A percentile compares a stretch with the other conserved stretches of the same genome.
These are phyloP conservation scores for Danio jaintianensis DNA, from an alignment of 2,797 vertebrate genomes.

Conservation along the genomic window DNA sequence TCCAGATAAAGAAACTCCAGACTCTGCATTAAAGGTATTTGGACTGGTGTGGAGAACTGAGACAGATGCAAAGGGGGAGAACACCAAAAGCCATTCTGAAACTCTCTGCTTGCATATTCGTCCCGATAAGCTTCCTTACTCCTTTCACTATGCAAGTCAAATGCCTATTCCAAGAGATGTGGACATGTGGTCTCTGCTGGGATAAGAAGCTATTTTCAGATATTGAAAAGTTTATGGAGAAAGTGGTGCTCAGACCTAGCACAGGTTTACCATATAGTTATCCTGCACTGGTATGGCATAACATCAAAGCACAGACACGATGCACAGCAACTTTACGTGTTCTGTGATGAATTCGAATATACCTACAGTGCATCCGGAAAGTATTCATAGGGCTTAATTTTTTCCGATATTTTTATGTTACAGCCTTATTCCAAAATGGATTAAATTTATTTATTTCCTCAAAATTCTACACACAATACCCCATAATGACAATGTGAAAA, in stretches of 20 bases:
- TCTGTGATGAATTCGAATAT: conserved; percentile 33
- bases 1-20: neutral
- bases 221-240: no score
- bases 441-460: no score
- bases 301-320: neutral
- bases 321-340: conserved; percentile 7
- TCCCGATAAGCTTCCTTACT: conserved; percentile 19
- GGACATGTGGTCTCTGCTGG: conserved; percentile 33
- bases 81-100: conserved; percentile 17
- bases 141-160: conserved; percentile 24
- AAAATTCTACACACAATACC: no score
- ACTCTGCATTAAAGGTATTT: conserved; percentile 33
- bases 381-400: no score
- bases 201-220: no score
- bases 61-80: conserved; percentile 2
- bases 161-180: conserved; percentile 47
- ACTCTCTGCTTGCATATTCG: neutral
- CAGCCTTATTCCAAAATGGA: no score
- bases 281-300: conserved; percentile 17
- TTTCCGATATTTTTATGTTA: no score
- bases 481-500: no score
- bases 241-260: no score
- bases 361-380: no score
- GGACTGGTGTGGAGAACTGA: conserved; percentile 26
- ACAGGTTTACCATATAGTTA: no score